These are phyloP conservation scores for Periphyllus acericola DNA, from an alignment of 2,888 invertebrate species.

Conservation along the genomic window DNA sequence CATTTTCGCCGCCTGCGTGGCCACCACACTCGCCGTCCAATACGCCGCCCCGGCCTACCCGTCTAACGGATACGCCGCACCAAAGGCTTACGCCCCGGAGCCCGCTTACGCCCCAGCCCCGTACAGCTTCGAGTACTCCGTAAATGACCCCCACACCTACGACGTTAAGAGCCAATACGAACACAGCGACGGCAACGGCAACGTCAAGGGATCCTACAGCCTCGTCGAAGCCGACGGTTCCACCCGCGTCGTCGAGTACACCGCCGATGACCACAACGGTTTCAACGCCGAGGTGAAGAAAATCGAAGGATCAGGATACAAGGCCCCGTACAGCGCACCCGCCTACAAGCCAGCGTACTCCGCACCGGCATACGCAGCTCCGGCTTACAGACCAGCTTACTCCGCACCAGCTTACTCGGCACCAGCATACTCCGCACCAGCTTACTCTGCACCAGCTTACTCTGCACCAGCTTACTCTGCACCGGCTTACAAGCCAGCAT, in stretches of 20 bases:
- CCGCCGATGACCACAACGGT: constrained; percentile 28
- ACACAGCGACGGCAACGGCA: constrained; percentile 70
- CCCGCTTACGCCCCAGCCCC: constrained; percentile 21
- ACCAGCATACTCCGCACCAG: constrained; percentile 47
- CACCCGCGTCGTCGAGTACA: constrained; percentile 78
- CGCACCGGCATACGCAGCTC: neutral
- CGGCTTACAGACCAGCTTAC: constrained; percentile 19
- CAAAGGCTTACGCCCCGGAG: neutral
- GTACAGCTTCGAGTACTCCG: constrained; percentile 58
- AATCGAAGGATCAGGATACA: constrained; percentile 30
- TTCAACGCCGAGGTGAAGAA: constrained; percentile 39
- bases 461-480: neutral
- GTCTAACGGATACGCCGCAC: neutral
- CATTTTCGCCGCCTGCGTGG: constrained; percentile 62
- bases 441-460: constrained; percentile 17
- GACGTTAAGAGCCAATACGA: constrained; percentile 75
- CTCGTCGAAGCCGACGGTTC: constrained; percentile 73
- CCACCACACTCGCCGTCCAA: constrained; percentile 65
- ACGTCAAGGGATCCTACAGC: constrained; percentile 64
- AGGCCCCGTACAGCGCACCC: constrained; percentile 40
- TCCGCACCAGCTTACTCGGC: constrained; percentile 41
- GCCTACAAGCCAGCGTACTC: constrained; percentile 14
- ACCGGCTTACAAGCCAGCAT: constrained; percentile 18
- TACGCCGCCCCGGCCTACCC: constrained; percentile 35
- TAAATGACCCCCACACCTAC: constrained; percentile 67